Evolutionary conservation across 2,888 invertebrate genomes (phyloP).

Genomic region (Apomyelois bistriatella): DNA sequence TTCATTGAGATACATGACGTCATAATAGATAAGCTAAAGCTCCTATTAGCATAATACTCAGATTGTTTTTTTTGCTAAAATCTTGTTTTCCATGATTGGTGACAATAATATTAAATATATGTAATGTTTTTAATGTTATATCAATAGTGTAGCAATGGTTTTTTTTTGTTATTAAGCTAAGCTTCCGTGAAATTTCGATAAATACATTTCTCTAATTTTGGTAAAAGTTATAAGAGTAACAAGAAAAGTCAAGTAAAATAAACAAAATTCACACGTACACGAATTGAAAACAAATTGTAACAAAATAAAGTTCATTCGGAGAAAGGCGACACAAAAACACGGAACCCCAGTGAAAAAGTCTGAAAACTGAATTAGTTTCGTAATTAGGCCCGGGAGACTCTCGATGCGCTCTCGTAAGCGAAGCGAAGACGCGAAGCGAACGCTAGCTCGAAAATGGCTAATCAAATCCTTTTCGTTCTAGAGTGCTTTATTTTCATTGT

Average conservation of each 20-base stretch:
- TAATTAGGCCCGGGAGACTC: conserved; percentile 78
- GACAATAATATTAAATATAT: too few species aligned
- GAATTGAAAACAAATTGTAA: background rate
- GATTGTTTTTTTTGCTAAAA: too few species aligned
- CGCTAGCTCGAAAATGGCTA: conserved; percentile 69
- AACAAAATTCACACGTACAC: too few species aligned
- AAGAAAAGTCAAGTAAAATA: too few species aligned
- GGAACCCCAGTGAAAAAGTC: conserved; percentile 2
- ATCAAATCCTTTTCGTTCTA: conserved; percentile 69
- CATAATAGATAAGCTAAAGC: background rate
- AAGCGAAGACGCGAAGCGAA: conserved; percentile 60
- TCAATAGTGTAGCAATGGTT: too few species aligned
- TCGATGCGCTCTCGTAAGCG: conserved; percentile 74
- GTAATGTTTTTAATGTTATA: too few species aligned
- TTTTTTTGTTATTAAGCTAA: too few species aligned
- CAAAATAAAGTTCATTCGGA: background rate
- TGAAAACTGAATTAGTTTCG: conserved; percentile 67
- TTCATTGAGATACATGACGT: background rate
- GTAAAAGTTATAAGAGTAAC: too few species aligned
- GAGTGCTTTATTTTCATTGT: conserved; percentile 75
- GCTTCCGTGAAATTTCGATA: too few species aligned
- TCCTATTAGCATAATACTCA: too few species aligned
- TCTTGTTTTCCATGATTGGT: too few species aligned
- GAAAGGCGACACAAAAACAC: background rate
- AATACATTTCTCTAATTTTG: too few species aligned